These are phyloP conservation scores for Colius striatus DNA, from an alignment of 2,113 vertebrate species.

Conservation along the genomic window DNA sequence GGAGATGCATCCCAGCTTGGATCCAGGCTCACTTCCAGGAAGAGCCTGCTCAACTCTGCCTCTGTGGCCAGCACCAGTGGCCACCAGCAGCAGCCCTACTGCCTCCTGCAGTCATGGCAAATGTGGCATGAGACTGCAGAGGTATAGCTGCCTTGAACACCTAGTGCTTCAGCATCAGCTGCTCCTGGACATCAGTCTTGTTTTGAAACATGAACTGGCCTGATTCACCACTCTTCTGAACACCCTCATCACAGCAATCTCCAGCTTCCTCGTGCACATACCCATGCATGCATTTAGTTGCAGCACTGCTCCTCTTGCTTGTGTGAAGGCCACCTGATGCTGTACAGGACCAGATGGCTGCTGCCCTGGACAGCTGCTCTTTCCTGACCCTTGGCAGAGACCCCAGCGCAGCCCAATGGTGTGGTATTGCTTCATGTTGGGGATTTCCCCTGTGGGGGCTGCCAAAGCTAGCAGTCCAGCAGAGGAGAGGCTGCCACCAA, in stretches of 20 bases:
- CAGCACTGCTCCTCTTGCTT: neutral
- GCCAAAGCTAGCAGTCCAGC: too few relatives aligned
- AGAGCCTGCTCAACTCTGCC: neutral
- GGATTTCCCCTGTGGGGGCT: neutral
- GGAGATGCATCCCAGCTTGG: neutral
- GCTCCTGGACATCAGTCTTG: neutral
- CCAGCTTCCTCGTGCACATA: accelerated
- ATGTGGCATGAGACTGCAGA: accelerated
- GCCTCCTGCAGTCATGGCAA: accelerated
- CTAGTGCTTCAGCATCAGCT: neutral
- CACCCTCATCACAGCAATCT: accelerated
- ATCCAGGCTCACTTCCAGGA: too few relatives aligned
- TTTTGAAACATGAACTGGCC: neutral
- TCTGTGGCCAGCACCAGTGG: too few relatives aligned
- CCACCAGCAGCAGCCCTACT: accelerated
- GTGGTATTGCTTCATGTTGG: too few relatives aligned
- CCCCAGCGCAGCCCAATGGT: too few relatives aligned
- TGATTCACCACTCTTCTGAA: neutral
- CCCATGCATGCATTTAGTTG: accelerated
- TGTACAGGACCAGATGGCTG: neutral
- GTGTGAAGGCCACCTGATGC: too few relatives aligned
- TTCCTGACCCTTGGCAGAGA: neutral
- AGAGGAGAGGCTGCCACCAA: accelerated
- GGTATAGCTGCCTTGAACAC: neutral
- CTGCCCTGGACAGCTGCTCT: neutral